Percentiles rank a stretch among this genome's conserved stretches.
phyloP scores from a whole-genome alignment of 2,797 vertebrate species.

The Podargus strigoides region DNA sequence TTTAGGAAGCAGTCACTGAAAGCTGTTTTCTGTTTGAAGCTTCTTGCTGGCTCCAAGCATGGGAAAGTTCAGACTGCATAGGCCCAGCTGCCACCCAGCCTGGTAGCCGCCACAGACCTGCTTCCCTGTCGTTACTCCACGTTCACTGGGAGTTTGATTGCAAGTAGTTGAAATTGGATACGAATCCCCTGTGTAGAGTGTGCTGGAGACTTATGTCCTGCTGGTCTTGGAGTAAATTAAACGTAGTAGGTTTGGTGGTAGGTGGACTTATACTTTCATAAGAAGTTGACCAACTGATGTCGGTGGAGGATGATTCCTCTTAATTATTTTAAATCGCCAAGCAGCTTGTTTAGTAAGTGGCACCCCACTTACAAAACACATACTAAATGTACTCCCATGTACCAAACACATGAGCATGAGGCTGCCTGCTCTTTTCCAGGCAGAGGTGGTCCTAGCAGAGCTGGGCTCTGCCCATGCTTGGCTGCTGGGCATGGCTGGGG shows the following conservation, averaged over 20 bases:
- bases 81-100: neutral
- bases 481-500: neutral
- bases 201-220: neutral
- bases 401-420: fast-evolving
- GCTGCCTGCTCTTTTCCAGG: neutral
- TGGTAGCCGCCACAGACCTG: neutral
- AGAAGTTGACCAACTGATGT: neutral
- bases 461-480: neutral
- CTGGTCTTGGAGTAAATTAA: neutral
- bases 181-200: neutral
- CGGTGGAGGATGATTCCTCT: neutral
- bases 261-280: neutral
- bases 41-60: neutral
- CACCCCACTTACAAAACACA: too few relatives aligned
- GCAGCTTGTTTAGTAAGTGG: neutral
- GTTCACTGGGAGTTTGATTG: neutral
- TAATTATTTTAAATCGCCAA: neutral
- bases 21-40: neutral
- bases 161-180: neutral
- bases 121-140: fast-evolving
- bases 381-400: too few relatives aligned
- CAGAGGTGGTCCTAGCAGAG: too few relatives aligned
- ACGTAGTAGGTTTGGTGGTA: neutral
- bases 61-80: neutral
- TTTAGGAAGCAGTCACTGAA: neutral